Base-by-base conservation (phyloP, 2,888 invertebrate species). In the Spilosoma lubricipeda region DNA sequence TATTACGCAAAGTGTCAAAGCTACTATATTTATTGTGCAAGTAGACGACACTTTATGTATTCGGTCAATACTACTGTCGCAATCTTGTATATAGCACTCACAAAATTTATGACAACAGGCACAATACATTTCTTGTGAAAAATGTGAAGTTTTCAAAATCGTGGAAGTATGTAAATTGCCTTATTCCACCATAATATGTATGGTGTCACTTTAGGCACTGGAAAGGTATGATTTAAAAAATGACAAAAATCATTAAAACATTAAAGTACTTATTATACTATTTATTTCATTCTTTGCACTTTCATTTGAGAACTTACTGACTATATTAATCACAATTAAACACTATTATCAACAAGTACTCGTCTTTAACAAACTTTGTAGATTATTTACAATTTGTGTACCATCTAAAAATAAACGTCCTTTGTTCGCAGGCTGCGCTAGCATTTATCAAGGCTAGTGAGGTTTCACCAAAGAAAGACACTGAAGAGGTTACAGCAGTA, bases 371-470 rank as follows among this genome's bases (percentile, higher is more conserved):
- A 63, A 63, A 30, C 63, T 8, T 18, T 30, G 7, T 30, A 45
- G 27, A n/a, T 56, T 66, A 23, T 36, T 45, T 36, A 36, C 66
- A 48, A 48, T 27, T 11, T 67, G 8, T 27, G 30, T 20, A 42
- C 30, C 30, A 8, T 20, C 67, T 67, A 42, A 42, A 67, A 27
- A 42, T 30, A 23, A 23, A 67, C 33, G 76, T 80, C 83, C 70
- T 81, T 91, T 80, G 80, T 88, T 90, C 87, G 52, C 92, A 95
- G 95, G 93, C 90, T 82, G 89, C 90, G 83, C 92, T 95, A 87
- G 94, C 90, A 74, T 66, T 94, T 79, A 86, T 88, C 75, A 87
- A 90, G 77, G 93, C 93, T 89, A 93, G 92, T 83, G 90, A 89
- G 74, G 89, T 89, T 68, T 85, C 84, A 77, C 86, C 89, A 84